Evolutionary conservation across 2,113 vertebrate genomes (phyloP).

Genomic region (Porphyrio hochstetteri): DNA sequence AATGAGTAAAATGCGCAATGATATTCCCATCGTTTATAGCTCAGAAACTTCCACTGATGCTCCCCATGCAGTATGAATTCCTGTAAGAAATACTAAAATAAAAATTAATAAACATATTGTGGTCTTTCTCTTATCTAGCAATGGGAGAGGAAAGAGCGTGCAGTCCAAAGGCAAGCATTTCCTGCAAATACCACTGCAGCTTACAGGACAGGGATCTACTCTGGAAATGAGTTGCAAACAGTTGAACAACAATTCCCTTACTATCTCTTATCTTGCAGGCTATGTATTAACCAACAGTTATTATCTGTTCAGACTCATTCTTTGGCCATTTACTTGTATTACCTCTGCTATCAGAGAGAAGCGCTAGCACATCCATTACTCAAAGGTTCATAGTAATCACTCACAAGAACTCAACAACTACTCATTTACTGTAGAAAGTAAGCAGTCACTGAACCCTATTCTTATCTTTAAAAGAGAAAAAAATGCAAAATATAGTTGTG

Average conservation of each 20-base stretch:
- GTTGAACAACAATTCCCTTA: background rate
- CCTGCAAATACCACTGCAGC: accelerated
- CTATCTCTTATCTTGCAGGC: background rate
- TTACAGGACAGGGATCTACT: background rate
- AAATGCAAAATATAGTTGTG: background rate
- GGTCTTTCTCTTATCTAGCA: background rate
- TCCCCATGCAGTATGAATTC: background rate
- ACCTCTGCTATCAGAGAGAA: background rate
- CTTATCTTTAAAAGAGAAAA: background rate
- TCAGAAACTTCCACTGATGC: background rate
- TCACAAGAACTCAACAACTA: background rate
- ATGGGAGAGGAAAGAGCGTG: background rate
- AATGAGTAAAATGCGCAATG: background rate
- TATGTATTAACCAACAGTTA: background rate
- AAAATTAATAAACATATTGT: background rate
- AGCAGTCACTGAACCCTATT: background rate
- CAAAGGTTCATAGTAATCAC: background rate
- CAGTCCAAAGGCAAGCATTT: background rate
- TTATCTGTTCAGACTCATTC: background rate
- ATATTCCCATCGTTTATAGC: background rate
- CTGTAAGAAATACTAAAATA: background rate
- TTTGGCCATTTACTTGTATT: background rate
- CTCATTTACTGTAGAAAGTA: background rate
- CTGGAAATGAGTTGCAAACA: background rate
- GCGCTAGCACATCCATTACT: background rate